A percentile compares a stretch with the other conserved stretches of the same genome.
Evolutionary conservation across 2,113 vertebrate species (phyloP).

Genomic region (Phasianus colchicus): DNA sequence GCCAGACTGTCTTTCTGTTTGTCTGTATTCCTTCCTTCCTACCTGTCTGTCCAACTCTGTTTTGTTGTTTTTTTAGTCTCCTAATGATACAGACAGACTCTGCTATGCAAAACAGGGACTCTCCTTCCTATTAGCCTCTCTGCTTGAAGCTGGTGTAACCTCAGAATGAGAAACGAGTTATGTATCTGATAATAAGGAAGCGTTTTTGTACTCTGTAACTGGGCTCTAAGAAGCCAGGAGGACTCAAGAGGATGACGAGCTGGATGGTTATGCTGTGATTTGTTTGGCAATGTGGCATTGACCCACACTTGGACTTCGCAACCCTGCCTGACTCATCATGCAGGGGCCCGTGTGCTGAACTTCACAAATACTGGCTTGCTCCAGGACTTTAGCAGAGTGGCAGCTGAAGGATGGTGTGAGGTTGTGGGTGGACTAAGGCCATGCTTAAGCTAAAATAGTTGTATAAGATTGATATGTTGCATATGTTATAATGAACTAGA

Average conservation of each 20-base stretch:
- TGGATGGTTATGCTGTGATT: neutral
- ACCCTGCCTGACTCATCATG: rapidly evolving
- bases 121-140: neutral
- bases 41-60: neutral
- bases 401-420: neutral
- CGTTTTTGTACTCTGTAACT: neutral
- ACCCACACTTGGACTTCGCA: neutral
- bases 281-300: neutral
- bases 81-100: neutral
- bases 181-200: neutral
- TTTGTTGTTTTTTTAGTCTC: neutral
- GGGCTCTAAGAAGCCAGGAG: neutral
- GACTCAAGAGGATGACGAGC: neutral
- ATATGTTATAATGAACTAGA: neutral
- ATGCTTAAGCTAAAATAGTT: neutral
- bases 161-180: neutral
- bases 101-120: neutral
- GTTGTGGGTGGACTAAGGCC: neutral
- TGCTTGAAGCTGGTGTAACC: neutral
- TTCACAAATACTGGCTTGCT: neutral
- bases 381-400: neutral
- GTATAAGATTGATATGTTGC: rapidly evolving
- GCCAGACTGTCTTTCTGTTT: neutral
- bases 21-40: neutral
- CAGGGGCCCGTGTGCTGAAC: neutral